A percentile compares a stretch with the other conserved stretches of the same genome.
phyloP scores from a whole-genome alignment of 1,140 invertebrate genomes.

The Drosophila leontia region DNA sequence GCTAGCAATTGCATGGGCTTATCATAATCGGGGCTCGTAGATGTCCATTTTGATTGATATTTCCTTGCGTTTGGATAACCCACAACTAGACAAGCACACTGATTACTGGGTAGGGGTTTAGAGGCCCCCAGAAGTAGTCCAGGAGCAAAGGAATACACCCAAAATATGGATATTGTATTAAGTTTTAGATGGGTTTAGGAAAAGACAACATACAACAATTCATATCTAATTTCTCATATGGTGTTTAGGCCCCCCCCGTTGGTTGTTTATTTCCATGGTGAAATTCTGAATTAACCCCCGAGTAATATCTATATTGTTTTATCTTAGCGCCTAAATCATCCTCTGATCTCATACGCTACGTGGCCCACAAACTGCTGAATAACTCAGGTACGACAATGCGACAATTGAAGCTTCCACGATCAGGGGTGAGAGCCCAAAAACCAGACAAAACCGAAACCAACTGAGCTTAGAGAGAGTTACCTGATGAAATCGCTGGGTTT shows the following conservation, averaged over 20 bases:
- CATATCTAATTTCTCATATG: not conserved
- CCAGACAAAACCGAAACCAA: constrained; percentile 7
- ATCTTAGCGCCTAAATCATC: constrained; percentile 16
- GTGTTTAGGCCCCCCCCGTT: too few relatives aligned
- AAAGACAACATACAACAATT: too few relatives aligned
- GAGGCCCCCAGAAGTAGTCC: not conserved
- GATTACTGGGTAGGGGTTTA: too few relatives aligned
- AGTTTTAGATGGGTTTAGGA: not conserved
- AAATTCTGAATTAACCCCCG: not conserved
- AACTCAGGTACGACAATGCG: constrained; percentile 20
- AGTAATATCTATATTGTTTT: constrained; percentile 18
- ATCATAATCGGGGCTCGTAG: not conserved
- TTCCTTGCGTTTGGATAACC: not conserved
- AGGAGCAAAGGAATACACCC: not conserved
- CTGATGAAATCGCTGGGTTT: not conserved
- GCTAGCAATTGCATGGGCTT: not conserved
- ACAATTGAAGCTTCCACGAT: constrained; percentile 16
- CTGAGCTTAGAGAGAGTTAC: not conserved
- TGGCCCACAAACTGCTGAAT: constrained; percentile 7
- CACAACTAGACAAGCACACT: not conserved
- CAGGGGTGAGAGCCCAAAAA: constrained; percentile 2
- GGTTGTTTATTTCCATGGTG: not conserved
- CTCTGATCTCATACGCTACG: constrained; percentile 23
- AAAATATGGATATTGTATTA: not conserved
- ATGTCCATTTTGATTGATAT: not conserved